phyloP scores from a whole-genome alignment of 1,140 invertebrate species.

The Dreissena polymorpha region DNA sequence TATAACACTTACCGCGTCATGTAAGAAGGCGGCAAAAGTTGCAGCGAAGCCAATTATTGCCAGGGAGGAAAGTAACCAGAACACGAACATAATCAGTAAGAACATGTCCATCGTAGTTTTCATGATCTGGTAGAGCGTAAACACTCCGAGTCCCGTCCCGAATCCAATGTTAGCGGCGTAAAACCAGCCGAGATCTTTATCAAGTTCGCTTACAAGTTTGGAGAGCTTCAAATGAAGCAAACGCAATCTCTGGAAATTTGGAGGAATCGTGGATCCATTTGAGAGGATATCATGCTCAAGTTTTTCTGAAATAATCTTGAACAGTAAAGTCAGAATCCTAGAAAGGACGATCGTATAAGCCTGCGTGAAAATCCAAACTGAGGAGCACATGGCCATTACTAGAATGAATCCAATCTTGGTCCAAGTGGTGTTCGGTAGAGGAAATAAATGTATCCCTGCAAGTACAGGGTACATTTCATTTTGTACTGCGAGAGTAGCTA shows the following conservation, averaged over 20 bases:
- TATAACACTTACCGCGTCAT: slow-evolving; percentile 15
- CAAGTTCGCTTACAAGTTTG: slow-evolving; percentile 35
- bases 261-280: not conserved
- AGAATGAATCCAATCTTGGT: no score
- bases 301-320: no score
- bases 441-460: no score
- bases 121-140: slow-evolving; percentile 31
- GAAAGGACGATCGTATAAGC: no score
- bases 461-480: not conserved
- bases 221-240: slow-evolving; percentile 32
- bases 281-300: no score
- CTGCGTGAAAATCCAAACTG: no score
- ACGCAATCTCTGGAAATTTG: slow-evolving; percentile 21
- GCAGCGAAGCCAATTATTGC: not conserved
- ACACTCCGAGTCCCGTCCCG: not conserved
- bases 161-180: not conserved
- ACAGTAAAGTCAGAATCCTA: no score
- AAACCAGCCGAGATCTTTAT: slow-evolving; percentile 23
- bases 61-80: not conserved
- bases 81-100: slow-evolving; percentile 5
- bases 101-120: not conserved
- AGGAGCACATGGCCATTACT: no score
- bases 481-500: not conserved
- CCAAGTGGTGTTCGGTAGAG: no score
- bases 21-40: slow-evolving; percentile 16